Conservation (phyloP, 2,113 vertebrate species). For the Cromileptes altivelis region DNA sequence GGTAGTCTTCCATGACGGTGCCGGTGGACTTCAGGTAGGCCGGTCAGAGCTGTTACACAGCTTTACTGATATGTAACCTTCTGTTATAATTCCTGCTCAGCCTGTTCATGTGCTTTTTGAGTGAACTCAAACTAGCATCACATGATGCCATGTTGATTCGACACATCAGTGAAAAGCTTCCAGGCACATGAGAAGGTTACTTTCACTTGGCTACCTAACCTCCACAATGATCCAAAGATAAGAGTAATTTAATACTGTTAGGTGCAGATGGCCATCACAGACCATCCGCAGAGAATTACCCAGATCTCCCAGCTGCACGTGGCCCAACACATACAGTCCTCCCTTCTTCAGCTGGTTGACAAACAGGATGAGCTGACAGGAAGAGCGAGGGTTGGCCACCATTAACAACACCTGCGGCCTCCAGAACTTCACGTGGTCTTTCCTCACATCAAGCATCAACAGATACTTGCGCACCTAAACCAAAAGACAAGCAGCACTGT, state of each 20-base stretch:
- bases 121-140: background rate
- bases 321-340: conserved; percentile 87
- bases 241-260: conserved; percentile 51
- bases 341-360: conserved; percentile 91
- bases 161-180: background rate
- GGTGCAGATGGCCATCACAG: conserved; percentile 30
- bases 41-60: background rate
- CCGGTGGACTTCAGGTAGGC: background rate
- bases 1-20: background rate
- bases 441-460: conserved; percentile 88
- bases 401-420: conserved; percentile 88
- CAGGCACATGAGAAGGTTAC: conserved; percentile 3
- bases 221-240: conserved; percentile 36
- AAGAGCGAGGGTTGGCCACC: conserved; percentile 89
- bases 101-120: background rate
- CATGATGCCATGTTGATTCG: background rate
- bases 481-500: background rate
- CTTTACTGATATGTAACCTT: background rate
- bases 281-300: conserved; percentile 74
- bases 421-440: conserved; percentile 91
- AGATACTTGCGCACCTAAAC: conserved; percentile 88
- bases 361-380: conserved; percentile 88
- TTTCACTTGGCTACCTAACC: background rate
- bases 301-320: conserved; percentile 89
- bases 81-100: conserved; percentile 7